Evolutionary conservation across 1,140 invertebrate species (phyloP).

Genomic region (Megalonaias nervosa): DNA sequence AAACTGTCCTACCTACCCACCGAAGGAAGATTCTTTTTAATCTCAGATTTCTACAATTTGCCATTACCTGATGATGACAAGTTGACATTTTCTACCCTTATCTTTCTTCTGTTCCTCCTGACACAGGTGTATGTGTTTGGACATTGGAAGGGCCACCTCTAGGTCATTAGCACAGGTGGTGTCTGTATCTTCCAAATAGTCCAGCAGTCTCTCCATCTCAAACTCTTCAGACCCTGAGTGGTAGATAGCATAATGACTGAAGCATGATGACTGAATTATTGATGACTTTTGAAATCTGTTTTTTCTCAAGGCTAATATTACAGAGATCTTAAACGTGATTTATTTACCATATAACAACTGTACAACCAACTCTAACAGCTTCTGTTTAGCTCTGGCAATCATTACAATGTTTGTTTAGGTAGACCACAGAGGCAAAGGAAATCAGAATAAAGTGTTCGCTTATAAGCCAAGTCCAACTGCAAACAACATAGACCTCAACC

Average conservation of each 20-base stretch:
- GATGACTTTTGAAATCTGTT: background rate
- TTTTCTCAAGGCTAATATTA: background rate
- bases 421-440: no score
- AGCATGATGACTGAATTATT: background rate
- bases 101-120: conserved; percentile 24
- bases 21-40: background rate
- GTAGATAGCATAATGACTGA: background rate
- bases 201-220: conserved; percentile 55
- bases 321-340: background rate
- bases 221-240: conserved; percentile 52
- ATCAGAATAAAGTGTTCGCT: no score
- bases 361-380: no score
- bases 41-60: background rate
- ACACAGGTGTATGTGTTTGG: conserved; percentile 24
- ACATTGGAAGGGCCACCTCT: conserved; percentile 28
- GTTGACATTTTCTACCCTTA: conserved; percentile 38
- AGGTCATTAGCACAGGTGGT: conserved; percentile 31
- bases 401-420: no score
- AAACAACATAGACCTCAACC: no score
- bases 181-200: conserved; percentile 45
- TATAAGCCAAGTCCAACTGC: no score
- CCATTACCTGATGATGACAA: conserved; percentile 45
- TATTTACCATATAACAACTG: no score
- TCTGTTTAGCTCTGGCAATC: no score
- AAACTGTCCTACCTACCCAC: background rate